phyloP scores from a whole-genome alignment of 2,113 vertebrate genomes.

The Seriola aureovittata region DNA sequence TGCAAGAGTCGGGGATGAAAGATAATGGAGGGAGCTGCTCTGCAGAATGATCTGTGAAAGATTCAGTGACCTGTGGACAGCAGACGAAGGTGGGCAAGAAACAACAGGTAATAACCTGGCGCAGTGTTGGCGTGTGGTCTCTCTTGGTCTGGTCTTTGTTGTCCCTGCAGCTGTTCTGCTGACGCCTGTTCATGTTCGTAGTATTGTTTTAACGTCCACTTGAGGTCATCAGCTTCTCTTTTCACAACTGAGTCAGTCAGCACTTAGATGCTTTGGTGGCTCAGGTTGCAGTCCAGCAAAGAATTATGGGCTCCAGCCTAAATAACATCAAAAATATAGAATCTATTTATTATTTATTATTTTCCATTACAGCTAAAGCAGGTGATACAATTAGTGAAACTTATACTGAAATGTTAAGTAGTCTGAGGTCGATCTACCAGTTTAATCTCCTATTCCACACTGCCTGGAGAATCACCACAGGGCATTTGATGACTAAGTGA shows the following conservation, averaged over 20 bases:
- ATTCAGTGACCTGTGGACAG: conserved; percentile 19
- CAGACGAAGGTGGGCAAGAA: not conserved
- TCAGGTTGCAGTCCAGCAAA: not conserved
- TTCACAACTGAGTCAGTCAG: not conserved
- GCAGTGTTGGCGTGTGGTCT: not conserved
- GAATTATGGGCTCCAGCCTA: not conserved
- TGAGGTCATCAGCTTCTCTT: not conserved
- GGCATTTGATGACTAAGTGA: not conserved
- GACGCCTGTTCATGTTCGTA: conserved; percentile 1
- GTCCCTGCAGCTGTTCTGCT: conserved; percentile 10
- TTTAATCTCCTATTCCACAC: not conserved
- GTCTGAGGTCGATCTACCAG: not conserved
- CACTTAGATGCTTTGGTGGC: not conserved
- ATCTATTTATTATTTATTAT: not conserved
- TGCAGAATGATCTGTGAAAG: conserved; percentile 37
- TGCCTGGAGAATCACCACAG: not conserved
- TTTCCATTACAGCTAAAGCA: not conserved
- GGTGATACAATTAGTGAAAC: not conserved
- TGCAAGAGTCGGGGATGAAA: not conserved
- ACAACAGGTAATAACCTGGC: not conserved
- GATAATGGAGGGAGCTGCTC: not conserved
- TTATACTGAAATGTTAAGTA: not conserved
- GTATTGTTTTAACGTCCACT: not conserved
- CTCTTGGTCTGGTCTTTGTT: not conserved
- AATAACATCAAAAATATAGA: not conserved